phyloP scores from a whole-genome alignment of 1,140 invertebrate genomes.

The Formica selysi region DNA sequence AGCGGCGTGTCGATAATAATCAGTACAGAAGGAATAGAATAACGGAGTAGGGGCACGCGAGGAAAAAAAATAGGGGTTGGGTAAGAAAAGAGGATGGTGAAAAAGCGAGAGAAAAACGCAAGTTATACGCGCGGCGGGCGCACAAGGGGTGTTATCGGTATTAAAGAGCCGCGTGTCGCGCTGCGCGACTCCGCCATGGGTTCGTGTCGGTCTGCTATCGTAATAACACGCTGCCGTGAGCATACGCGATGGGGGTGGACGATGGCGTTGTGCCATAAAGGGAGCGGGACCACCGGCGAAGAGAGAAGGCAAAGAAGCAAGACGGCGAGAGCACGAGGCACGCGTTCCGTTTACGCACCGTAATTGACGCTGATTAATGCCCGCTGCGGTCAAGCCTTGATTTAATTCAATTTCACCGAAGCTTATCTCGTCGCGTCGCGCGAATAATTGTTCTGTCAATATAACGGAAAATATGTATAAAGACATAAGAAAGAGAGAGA shows the following conservation, averaged over 20 bases:
- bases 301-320: not conserved
- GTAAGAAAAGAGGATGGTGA: not conserved
- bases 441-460: slow-evolving; percentile 24
- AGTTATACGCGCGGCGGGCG: slow-evolving; percentile 16
- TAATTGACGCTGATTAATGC: slow-evolving; percentile 63
- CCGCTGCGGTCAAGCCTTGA: slow-evolving; percentile 50
- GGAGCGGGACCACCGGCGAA: not conserved
- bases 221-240: slow-evolving; percentile 57
- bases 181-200: slow-evolving; percentile 28
- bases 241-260: slow-evolving; percentile 54
- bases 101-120: not conserved
- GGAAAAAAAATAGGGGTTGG: not conserved
- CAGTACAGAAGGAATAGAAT: slow-evolving; percentile 25
- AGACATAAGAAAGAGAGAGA: not conserved
- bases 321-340: slow-evolving; percentile 13
- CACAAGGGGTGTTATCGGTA: slow-evolving; percentile 47
- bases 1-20: slow-evolving; percentile 40
- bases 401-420: slow-evolving; percentile 59
- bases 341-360: slow-evolving; percentile 56
- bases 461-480: not conserved
- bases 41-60: slow-evolving; percentile 46
- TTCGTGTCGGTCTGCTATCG: slow-evolving; percentile 56
- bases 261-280: slow-evolving; percentile 34
- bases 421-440: slow-evolving; percentile 41
- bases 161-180: slow-evolving; percentile 59